Percentiles rank a stretch among this genome's conserved stretches.
These are phyloP conservation scores for Neogobius melanostomus DNA, from an alignment of 2,113 vertebrate genomes.

Conservation along the genomic window DNA sequence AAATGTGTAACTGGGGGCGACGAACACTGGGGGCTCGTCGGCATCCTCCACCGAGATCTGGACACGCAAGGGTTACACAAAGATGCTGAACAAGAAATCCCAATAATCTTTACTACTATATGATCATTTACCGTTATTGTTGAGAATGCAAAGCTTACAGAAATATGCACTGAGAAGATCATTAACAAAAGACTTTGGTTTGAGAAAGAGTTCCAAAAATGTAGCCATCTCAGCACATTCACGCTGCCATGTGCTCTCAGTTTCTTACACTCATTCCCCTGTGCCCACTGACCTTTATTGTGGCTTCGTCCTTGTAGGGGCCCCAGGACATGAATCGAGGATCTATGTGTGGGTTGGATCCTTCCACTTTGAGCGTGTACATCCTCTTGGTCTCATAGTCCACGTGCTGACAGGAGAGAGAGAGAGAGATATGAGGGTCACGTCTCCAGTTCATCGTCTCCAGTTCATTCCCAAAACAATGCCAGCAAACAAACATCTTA, in stretches of 20 bases:
- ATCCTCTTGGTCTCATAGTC: constrained; percentile 93
- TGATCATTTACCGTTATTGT: no score
- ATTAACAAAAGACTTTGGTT: no score
- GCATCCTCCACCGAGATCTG: constrained; percentile 87
- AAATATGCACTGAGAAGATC: no score
- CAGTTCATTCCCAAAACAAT: not conserved
- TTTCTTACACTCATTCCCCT: not conserved
- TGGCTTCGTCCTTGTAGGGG: constrained; percentile 95
- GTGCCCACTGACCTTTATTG: constrained; percentile 82
- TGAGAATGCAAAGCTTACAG: no score
- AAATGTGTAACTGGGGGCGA: constrained; percentile 84
- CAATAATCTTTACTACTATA: no score
- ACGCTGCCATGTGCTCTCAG: no score
- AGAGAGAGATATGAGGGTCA: not conserved
- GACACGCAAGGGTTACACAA: not conserved
- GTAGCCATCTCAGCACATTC: no score
- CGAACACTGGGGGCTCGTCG: constrained; percentile 92
- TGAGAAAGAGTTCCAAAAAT: no score
- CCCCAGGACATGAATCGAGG: constrained; percentile 90
- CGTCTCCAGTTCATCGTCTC: not conserved
- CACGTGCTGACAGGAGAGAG: constrained; percentile 75
- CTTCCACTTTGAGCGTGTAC: constrained; percentile 92
- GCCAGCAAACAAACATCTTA: not conserved
- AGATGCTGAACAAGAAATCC: not conserved
- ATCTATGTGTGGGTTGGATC: constrained; percentile 89